Evolutionary conservation across 2,888 invertebrate species (phyloP).

Genomic region (Platycnemis pennipes): DNA sequence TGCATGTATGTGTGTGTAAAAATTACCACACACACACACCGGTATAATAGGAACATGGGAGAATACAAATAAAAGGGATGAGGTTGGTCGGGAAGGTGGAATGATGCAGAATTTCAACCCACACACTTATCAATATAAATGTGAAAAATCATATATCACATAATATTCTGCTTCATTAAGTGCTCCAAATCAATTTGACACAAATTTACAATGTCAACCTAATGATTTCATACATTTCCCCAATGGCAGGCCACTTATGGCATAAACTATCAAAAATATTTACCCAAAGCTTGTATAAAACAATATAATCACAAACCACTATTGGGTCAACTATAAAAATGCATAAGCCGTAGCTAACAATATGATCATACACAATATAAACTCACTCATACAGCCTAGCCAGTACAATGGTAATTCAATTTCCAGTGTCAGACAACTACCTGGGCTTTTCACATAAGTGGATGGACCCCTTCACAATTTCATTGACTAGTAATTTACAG

Average conservation of each 20-base stretch:
- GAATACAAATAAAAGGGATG: no score
- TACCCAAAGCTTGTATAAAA: constrained; percentile 21
- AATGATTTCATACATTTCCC: not conserved
- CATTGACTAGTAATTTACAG: not conserved
- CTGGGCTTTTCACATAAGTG: constrained; percentile 29
- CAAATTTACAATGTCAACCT: constrained; percentile 22
- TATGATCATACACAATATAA: constrained; percentile 41
- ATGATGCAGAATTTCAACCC: no score
- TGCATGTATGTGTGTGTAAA: no score
- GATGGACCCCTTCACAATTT: constrained; percentile 31
- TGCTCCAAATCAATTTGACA: not conserved
- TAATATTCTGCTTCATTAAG: not conserved
- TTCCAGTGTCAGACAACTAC: constrained; percentile 24
- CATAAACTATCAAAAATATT: not conserved
- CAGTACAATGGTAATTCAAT: constrained; percentile 30
- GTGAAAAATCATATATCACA: constrained; percentile 10
- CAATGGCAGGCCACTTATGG: not conserved
- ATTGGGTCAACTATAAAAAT: constrained; percentile 18
- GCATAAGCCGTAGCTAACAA: constrained; percentile 54
- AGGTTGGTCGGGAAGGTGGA: no score
- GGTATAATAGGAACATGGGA: no score
- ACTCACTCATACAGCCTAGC: constrained; percentile 52
- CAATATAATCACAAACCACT: constrained; percentile 23
- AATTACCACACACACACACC: no score
- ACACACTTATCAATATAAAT: no score